Percentiles rank a stretch among this genome's conserved stretches.
Conservation (phyloP, 2,888 invertebrate species). For the Meteorus colon region DNA sequence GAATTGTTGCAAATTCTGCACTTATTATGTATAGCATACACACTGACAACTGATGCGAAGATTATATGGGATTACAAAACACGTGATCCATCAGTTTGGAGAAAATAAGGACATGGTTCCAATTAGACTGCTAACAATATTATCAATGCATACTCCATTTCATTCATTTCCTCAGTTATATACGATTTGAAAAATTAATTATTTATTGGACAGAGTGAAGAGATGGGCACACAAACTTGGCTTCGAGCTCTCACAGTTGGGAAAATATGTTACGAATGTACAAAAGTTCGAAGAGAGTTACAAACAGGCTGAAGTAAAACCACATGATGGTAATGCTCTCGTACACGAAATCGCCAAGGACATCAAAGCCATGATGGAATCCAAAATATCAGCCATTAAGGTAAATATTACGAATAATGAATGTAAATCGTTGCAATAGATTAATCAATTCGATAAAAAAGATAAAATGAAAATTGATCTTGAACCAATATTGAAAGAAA, state of each 20-base stretch:
- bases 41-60: constrained; percentile 5
- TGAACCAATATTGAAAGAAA: background rate
- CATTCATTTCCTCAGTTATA: constrained; percentile 3
- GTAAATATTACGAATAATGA: constrained; percentile 71
- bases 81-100: constrained; percentile 10
- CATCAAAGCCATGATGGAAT: constrained; percentile 90
- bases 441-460: background rate
- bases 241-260: constrained; percentile 86
- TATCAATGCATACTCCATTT: too few relatives aligned
- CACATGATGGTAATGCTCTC: constrained; percentile 85
- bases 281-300: constrained; percentile 88
- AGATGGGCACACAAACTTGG: constrained; percentile 89
- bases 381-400: constrained; percentile 90
- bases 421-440: background rate
- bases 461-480: background rate
- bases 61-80: constrained; percentile 22
- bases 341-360: constrained; percentile 89
- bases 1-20: background rate
- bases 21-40: background rate
- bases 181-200: constrained; percentile 24
- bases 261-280: constrained; percentile 86
- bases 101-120: background rate
- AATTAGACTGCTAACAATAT: background rate
- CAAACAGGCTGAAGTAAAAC: constrained; percentile 84
- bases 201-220: constrained; percentile 77